Evolutionary conservation across 2,113 vertebrate genomes (phyloP), one percentile per base, ranked within the genome.

Genomic region (Ictalurus punctatus): DNA sequence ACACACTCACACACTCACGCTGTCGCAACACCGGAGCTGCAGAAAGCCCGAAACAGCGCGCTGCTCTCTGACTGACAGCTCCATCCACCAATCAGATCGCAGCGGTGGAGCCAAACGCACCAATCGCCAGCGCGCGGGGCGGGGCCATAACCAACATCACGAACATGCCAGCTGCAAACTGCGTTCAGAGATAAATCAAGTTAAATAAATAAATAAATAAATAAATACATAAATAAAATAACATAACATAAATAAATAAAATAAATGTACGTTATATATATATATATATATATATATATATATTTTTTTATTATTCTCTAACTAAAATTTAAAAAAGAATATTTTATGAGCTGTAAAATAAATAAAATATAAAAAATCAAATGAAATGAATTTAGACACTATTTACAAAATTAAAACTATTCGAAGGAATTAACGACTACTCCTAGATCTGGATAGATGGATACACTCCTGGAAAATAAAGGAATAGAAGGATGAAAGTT

Each of bases 11-110:
- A 12, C 92, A 86, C 90, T 92, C 82, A 84, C 88, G 54, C 89
- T 85, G 79, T 90, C 83, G 59, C 90, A 88, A 88, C 78, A 92
- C 94, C 93, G 92, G 83, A 88, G 91, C 92, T 90, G 91, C 95
- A 94, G 94, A 95, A 94, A 59, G n/a, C 54, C 54, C 92, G 92
- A 88, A 88, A 87, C 89, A 83, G 87, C 73, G 86, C 85, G 88
- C 88, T 76, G 81, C 65, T 27, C 56, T 37, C 63, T 93, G 93
- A 95, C 88, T 92, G 95, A 94, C 94, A 92, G 91, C 85, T 83
- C 80, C 74, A 87, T 59, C 90, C 82, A 89, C 91, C 92, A 91
- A 88, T 88, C 88, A 89, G 79, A 58, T 76, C 67, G 69, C 81
- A 23, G 90, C 48, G 76, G 14, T 65, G 87, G 83, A 87, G 85